Conservation (phyloP, 2,797 vertebrate genomes). For the Sebastes cheni region DNA sequence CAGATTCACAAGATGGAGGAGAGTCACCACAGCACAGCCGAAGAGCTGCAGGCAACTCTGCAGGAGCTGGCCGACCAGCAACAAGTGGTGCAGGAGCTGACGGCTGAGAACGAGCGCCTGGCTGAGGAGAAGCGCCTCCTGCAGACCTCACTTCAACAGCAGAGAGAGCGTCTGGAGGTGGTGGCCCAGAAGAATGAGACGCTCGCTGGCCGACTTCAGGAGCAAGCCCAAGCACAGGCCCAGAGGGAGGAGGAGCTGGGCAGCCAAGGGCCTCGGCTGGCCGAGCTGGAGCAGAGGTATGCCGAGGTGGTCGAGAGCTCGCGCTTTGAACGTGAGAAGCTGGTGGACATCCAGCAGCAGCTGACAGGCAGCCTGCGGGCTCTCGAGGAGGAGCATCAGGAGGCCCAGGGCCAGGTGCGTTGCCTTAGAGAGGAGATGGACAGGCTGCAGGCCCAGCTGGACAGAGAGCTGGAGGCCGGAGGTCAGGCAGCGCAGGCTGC, state of each 20-base stretch:
- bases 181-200: constrained; percentile 92
- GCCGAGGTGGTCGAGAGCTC: constrained; percentile 91
- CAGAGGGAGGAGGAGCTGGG: constrained; percentile 83
- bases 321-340: constrained; percentile 92
- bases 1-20: constrained; percentile 97
- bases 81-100: constrained; percentile 95
- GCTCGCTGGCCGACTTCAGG: constrained; percentile 86
- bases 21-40: constrained; percentile 94
- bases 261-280: constrained; percentile 79
- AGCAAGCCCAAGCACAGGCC: constrained; percentile 84
- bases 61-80: constrained; percentile 97
- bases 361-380: constrained; percentile 90
- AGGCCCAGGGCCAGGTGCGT: constrained; percentile 81
- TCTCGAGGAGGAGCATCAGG: constrained; percentile 91
- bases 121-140: constrained; percentile 90
- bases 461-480: constrained; percentile 79
- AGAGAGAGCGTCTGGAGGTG: constrained; percentile 90
- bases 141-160: constrained; percentile 92
- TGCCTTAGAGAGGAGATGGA: constrained; percentile 87
- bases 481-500: constrained; percentile 70
- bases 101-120: constrained; percentile 93
- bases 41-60: constrained; percentile 95
- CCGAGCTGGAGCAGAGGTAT: constrained; percentile 91
- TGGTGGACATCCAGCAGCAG: constrained; percentile 96
- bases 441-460: constrained; percentile 81